Evolutionary conservation across 2,888 invertebrate genomes (phyloP).

Genomic region (Slavum lentiscoides): DNA sequence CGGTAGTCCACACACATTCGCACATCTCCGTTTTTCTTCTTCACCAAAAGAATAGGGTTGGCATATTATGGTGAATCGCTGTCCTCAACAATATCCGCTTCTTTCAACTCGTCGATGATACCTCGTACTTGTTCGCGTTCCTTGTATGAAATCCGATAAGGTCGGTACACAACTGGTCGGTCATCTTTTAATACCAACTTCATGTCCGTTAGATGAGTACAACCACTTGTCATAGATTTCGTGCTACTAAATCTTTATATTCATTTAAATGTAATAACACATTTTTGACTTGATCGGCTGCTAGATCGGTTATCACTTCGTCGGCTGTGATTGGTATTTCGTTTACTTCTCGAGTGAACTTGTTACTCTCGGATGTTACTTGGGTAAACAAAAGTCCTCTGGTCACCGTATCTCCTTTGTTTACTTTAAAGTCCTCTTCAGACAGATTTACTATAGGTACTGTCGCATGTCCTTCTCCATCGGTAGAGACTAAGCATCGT

Average conservation of each 20-base stretch:
- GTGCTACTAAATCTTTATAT: neutral
- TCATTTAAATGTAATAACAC: too few species aligned
- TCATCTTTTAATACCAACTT: neutral
- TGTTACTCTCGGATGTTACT: too few species aligned
- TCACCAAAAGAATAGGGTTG: neutral
- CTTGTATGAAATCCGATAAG: neutral
- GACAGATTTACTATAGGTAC: constrained; percentile 1
- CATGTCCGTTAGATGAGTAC: neutral
- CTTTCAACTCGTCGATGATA: neutral
- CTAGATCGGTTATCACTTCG: too few species aligned
- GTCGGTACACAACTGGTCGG: constrained; percentile 6
- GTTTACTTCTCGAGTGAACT: too few species aligned
- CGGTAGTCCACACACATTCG: constrained; percentile 9
- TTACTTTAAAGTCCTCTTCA: neutral
- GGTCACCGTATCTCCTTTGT: constrained; percentile 16
- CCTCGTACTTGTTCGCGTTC: neutral
- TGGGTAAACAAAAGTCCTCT: neutral
- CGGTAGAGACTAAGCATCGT: neutral
- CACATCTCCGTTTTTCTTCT: neutral
- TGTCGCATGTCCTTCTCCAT: neutral
- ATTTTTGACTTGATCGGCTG: too few species aligned
- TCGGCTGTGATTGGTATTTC: too few species aligned
- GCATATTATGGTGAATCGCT: neutral
- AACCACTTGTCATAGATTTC: constrained; percentile 8
- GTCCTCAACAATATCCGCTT: constrained; percentile 1